A percentile compares a stretch with the other conserved stretches of the same genome.
Conservation (phyloP, 2,113 vertebrate genomes). For the Chamaea fasciata region DNA sequence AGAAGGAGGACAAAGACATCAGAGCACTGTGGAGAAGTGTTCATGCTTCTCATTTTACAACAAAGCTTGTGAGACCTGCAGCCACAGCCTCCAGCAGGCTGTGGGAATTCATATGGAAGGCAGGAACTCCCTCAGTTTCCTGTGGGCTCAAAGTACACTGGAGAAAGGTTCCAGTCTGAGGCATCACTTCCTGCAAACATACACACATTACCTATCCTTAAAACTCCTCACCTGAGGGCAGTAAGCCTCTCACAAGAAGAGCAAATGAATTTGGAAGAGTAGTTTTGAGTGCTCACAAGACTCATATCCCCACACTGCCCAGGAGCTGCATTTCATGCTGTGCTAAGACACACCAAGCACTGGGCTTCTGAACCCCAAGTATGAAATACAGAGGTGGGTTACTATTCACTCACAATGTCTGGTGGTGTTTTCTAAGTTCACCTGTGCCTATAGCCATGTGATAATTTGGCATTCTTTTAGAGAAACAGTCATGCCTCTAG, state of each 20-base stretch:
- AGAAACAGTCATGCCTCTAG: background rate
- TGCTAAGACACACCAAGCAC: background rate
- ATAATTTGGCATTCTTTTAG: background rate
- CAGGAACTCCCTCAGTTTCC: background rate
- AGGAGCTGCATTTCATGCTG: background rate
- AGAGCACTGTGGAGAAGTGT: background rate
- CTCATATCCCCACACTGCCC: background rate
- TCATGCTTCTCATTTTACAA: background rate
- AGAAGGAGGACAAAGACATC: background rate
- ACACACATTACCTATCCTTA: fast-evolving
- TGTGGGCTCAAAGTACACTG: background rate
- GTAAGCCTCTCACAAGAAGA: background rate
- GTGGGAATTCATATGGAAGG: background rate
- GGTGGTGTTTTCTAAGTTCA: background rate
- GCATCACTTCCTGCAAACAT: background rate
- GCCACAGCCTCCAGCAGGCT: background rate
- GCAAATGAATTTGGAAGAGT: background rate
- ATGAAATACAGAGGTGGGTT: background rate
- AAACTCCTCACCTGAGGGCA: background rate
- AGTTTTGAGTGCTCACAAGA: background rate
- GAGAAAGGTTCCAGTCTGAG: background rate
- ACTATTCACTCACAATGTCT: background rate
- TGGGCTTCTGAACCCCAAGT: background rate
- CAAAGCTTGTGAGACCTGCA: background rate
- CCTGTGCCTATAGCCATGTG: background rate